Percentiles rank a stretch among this genome's conserved stretches.
Conservation (phyloP, 2,888 invertebrate species). For the Acronicta psi region DNA sequence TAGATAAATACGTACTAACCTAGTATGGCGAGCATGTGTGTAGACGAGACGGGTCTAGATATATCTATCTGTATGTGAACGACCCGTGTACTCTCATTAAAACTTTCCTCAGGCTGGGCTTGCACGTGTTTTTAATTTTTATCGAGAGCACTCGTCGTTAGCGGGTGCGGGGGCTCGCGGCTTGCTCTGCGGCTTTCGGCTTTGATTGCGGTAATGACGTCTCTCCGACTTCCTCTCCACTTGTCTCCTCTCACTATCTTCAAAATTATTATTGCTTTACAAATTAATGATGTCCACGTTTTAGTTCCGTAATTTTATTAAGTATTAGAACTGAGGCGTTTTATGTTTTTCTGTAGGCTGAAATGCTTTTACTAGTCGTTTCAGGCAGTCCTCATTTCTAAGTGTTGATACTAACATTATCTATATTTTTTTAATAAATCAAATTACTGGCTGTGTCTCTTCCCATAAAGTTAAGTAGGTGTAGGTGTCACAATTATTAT, state of each 20-base stretch:
- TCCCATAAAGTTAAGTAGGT: too few species aligned
- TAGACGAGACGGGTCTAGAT: slow-evolving; percentile 32
- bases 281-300: slow-evolving; percentile 78
- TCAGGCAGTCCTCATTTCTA: neutral
- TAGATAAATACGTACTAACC: slow-evolving; percentile 42
- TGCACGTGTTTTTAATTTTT: slow-evolving; percentile 90
- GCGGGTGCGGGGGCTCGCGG: slow-evolving; percentile 67
- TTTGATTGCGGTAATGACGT: slow-evolving; percentile 89
- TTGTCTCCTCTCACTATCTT: slow-evolving; percentile 81
- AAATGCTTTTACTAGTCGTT: slow-evolving; percentile 16
- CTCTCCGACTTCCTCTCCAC: slow-evolving; percentile 74
- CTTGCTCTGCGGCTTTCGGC: slow-evolving; percentile 77
- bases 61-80: slow-evolving; percentile 67
- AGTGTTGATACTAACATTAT: neutral
- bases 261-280: slow-evolving; percentile 81
- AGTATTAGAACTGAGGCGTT: slow-evolving; percentile 26
- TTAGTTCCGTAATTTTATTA: slow-evolving; percentile 66
- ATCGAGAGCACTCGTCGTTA: slow-evolving; percentile 88
- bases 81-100: slow-evolving; percentile 87
- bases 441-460: too few species aligned
- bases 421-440: too few species aligned
- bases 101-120: slow-evolving; percentile 88
- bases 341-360: slow-evolving; percentile 11
- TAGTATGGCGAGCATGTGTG: slow-evolving; percentile 19
- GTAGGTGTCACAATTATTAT: too few species aligned